Percentiles rank a stretch among this genome's conserved stretches.
Conservation (phyloP, 2,888 invertebrate genomes). For the Lasius platythorax region DNA sequence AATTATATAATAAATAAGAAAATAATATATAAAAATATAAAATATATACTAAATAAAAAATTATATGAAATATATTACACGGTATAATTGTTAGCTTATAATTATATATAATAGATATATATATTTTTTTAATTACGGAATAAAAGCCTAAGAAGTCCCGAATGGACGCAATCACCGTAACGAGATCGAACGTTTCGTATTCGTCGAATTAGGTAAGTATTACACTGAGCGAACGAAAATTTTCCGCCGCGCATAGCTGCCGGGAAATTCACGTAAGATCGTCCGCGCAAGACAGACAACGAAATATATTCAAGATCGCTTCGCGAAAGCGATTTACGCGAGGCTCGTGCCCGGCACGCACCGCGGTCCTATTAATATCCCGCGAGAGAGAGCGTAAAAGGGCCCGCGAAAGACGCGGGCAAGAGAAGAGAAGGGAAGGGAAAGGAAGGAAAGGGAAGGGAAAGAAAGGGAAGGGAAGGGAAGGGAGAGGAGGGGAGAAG, state of each 20-base stretch:
- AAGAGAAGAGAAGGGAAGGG: background rate
- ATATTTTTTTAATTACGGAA: background rate
- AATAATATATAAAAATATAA: background rate
- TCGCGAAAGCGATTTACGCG: conserved; percentile 61
- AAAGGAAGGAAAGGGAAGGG: too few relatives aligned
- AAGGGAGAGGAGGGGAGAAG: background rate
- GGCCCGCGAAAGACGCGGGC: conserved; percentile 18
- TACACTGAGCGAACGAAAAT: background rate
- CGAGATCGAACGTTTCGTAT: background rate
- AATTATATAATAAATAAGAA: background rate
- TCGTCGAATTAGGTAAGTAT: background rate
- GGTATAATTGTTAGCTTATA: background rate
- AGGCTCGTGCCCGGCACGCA: conserved; percentile 62
- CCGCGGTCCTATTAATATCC: conserved; percentile 70
- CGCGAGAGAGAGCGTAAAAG: conserved; percentile 61
- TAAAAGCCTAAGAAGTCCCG: background rate
- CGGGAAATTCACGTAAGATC: background rate
- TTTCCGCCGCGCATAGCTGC: too few relatives aligned
- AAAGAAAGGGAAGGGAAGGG: background rate
- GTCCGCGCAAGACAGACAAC: background rate
- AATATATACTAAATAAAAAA: background rate
- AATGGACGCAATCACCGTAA: background rate
- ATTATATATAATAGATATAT: background rate
- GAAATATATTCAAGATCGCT: conserved; percentile 36
- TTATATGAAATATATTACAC: background rate